Conservation (phyloP, 2,113 vertebrate genomes). For the Jacana jacana region DNA sequence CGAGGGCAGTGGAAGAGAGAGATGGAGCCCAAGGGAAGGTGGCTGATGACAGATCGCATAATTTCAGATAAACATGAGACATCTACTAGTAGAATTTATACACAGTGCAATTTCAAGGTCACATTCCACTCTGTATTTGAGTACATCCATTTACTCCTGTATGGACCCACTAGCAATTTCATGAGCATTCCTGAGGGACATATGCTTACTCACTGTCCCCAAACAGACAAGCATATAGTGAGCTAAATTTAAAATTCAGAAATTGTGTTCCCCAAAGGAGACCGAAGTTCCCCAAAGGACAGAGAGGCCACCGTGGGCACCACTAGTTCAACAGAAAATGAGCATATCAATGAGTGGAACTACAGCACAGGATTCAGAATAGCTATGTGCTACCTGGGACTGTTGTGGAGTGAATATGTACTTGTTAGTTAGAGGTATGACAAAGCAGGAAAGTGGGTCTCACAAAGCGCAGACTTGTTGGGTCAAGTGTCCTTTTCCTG, state of each 20-base stretch:
- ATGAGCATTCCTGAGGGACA: neutral
- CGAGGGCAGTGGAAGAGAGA: neutral
- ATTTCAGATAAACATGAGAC: neutral
- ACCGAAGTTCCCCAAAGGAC: neutral
- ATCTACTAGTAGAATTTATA: neutral
- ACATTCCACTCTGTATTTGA: neutral
- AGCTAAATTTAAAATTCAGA: neutral
- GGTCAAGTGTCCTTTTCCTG: conserved; percentile 70
- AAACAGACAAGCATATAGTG: accelerated
- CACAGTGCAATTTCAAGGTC: neutral
- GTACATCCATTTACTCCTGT: neutral
- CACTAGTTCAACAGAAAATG: neutral
- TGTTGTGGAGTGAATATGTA: neutral
- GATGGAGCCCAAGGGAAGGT: neutral
- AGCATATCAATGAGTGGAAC: neutral
- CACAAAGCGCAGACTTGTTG: conserved; percentile 39
- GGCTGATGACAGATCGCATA: neutral
- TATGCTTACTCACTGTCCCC: neutral
- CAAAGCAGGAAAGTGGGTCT: conserved; percentile 39
- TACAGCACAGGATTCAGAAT: neutral
- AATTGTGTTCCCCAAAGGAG: neutral
- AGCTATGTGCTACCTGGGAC: neutral
- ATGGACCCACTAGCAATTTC: neutral
- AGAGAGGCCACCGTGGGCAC: neutral
- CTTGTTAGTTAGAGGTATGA: neutral